phyloP scores from a whole-genome alignment of 2,888 invertebrate species.

The Arrhopalites spinosus region DNA sequence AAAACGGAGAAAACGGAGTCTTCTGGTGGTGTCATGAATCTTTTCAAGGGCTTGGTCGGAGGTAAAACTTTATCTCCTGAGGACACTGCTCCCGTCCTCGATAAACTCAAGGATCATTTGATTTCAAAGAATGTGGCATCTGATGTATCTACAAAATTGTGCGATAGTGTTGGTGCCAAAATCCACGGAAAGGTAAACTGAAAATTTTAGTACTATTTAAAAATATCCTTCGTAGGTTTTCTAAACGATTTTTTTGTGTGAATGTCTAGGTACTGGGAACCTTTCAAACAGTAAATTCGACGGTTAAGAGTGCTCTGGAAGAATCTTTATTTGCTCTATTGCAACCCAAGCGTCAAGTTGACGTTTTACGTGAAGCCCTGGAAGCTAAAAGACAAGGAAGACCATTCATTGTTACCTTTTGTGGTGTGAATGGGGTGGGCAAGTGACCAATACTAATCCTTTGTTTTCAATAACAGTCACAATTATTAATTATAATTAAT shows the following conservation, averaged over 20 bases:
- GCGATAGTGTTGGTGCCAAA: constrained; percentile 87
- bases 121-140: constrained; percentile 97
- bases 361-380: constrained; percentile 93
- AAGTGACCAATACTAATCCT: too few relatives aligned
- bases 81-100: constrained; percentile 83
- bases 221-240: too few relatives aligned
- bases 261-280: constrained; percentile 78
- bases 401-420: constrained; percentile 96
- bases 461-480: too few relatives aligned
- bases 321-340: constrained; percentile 92
- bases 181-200: constrained; percentile 78
- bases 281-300: constrained; percentile 87
- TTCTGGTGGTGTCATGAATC: constrained; percentile 33
- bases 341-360: constrained; percentile 91
- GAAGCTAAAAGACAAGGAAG: constrained; percentile 78
- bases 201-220: neutral
- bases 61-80: constrained; percentile 81
- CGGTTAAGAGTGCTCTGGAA: constrained; percentile 83
- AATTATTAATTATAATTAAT: too few relatives aligned
- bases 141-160: constrained; percentile 91
- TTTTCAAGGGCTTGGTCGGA: constrained; percentile 74
- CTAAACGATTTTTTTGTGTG: too few relatives aligned
- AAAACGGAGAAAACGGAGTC: constrained; percentile 63
- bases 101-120: constrained; percentile 92
- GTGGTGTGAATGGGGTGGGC: constrained; percentile 98